Evolutionary conservation across 2,888 invertebrate species (phyloP).

Genomic region (Orthonevra nobilis): DNA sequence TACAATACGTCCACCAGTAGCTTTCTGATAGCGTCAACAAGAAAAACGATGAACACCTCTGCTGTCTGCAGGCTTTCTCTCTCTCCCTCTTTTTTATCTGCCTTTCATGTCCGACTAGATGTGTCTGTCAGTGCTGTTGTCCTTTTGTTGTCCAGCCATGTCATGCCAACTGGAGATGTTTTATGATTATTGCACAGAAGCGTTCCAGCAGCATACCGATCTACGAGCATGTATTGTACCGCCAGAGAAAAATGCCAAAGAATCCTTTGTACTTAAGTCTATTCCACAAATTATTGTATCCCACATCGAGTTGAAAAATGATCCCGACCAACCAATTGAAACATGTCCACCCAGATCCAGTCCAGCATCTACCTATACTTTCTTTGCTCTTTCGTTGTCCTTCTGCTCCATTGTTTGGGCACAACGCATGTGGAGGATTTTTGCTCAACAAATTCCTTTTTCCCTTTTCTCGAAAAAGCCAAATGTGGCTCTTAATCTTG

Average conservation of each 20-base stretch:
- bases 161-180: slow-evolving; percentile 47
- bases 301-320: slow-evolving; percentile 11
- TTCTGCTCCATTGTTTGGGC: slow-evolving; percentile 7
- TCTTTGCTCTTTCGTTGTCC: too few relatives aligned
- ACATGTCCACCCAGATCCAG: slow-evolving; percentile 1
- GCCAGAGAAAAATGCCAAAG: neutral
- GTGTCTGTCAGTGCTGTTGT: slow-evolving; percentile 25
- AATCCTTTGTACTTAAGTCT: slow-evolving; percentile 24
- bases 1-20: too few relatives aligned
- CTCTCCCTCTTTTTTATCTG: slow-evolving; percentile 15
- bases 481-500: slow-evolving; percentile 38
- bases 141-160: slow-evolving; percentile 45
- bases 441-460: slow-evolving; percentile 8
- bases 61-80: neutral
- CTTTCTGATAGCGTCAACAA: slow-evolving; percentile 4
- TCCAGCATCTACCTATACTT: too few relatives aligned
- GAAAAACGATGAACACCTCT: neutral
- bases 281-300: neutral
- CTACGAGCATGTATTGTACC: too few relatives aligned
- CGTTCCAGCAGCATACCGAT: slow-evolving; percentile 12
- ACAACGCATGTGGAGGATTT: slow-evolving; percentile 30
- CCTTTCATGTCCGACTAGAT: slow-evolving; percentile 37
- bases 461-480: neutral
- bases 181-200: slow-evolving; percentile 43
- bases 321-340: slow-evolving; percentile 16